Percentiles rank a stretch among this genome's conserved stretches.
Evolutionary conservation across 2,888 invertebrate genomes (phyloP).

Genomic region (Chymomyza amoena): DNA sequence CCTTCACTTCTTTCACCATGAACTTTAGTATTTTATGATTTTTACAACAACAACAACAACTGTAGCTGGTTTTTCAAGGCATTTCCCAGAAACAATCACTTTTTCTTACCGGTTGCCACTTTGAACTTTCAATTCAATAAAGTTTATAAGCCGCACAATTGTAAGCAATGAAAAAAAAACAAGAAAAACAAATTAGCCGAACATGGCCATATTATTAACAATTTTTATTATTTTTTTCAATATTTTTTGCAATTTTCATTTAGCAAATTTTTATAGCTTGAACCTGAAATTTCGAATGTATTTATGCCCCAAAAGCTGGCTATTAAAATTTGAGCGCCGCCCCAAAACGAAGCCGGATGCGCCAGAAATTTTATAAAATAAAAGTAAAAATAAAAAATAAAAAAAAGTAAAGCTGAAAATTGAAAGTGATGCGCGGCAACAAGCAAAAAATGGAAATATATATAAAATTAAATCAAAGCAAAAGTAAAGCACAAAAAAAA

Average conservation of each 20-base stretch:
- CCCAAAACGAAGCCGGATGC: constrained; percentile 28
- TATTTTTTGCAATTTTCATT: not conserved
- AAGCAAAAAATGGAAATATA: not conserved
- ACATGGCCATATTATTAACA: not conserved
- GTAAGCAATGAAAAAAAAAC: not conserved
- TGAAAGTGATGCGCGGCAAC: constrained; percentile 21
- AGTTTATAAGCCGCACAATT: not conserved
- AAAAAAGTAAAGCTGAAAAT: constrained; percentile 11
- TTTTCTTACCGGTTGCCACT: not conserved
- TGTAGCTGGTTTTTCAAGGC: not conserved
- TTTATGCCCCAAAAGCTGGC: too few relatives aligned
- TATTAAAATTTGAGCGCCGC: not conserved
- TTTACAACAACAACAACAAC: too few relatives aligned
- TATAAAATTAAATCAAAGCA: not conserved
- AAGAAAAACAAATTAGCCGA: not conserved
- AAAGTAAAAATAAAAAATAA: not conserved
- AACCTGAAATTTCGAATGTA: not conserved
- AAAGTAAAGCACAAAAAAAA: not conserved
- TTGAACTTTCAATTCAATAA: constrained; percentile 2
- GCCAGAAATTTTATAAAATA: constrained; percentile 9
- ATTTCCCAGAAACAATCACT: not conserved
- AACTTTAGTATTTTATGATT: too few relatives aligned
- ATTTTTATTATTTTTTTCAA: not conserved
- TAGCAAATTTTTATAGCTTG: not conserved
- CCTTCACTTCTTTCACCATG: too few relatives aligned